A percentile compares a stretch with the other conserved stretches of the same genome.
Conservation (phyloP, 2,888 invertebrate genomes). For the Lithophane ornitopus region DNA sequence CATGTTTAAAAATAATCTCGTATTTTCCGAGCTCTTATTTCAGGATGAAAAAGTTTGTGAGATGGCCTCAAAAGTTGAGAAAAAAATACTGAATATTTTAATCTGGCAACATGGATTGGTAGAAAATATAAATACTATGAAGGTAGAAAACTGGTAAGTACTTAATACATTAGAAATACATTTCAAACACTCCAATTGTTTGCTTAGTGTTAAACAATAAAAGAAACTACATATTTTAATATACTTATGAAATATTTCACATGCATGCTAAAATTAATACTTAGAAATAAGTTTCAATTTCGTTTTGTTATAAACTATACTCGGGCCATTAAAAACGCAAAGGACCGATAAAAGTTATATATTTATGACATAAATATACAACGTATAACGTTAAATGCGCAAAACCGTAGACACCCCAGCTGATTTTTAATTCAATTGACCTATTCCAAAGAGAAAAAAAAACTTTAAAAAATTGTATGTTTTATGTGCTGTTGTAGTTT, state of each 20-base stretch:
- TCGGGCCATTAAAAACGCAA: background rate
- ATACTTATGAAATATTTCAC: constrained; percentile 22
- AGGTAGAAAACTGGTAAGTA: constrained; percentile 43
- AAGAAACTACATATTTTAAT: constrained; percentile 13
- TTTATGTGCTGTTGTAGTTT: no score
- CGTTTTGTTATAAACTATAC: background rate
- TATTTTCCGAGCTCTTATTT: background rate
- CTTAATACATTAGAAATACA: constrained; percentile 49
- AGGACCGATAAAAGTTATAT: background rate
- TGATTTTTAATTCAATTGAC: no score
- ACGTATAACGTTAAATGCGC: no score
- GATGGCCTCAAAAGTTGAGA: background rate
- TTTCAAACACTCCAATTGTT: constrained; percentile 54
- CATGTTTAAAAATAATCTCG: constrained; percentile 32
- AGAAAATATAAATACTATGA: constrained; percentile 57
- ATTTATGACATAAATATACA: no score
- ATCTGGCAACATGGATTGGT: constrained; percentile 52
- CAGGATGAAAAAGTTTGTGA: background rate
- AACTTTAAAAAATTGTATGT: no score
- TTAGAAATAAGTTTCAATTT: constrained; percentile 8
- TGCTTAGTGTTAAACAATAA: constrained; percentile 19
- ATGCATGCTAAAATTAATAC: background rate
- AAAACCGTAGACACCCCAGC: no score
- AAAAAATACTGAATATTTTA: constrained; percentile 41
- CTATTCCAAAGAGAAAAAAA: no score